Conservation (phyloP, 2,113 vertebrate species). For the Phaethornis superciliosus region DNA sequence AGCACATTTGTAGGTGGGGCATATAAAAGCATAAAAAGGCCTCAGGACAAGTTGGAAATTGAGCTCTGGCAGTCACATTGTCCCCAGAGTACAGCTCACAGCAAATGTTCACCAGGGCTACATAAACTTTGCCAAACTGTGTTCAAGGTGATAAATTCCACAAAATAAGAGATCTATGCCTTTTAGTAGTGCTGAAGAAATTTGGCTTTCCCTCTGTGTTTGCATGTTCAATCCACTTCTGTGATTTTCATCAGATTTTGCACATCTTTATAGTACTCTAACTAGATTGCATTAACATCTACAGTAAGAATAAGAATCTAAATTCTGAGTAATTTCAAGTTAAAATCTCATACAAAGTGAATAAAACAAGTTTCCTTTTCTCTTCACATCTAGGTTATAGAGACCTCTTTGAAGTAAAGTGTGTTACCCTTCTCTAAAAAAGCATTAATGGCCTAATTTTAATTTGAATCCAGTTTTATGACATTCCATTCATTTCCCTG, state of each 20-base stretch:
- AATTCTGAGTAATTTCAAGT: neutral
- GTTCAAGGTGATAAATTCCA: neutral
- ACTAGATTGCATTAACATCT: neutral
- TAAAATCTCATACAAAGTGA: neutral
- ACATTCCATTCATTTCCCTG: constrained; percentile 37
- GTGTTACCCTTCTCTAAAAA: neutral
- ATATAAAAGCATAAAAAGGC: neutral
- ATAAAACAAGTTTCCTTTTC: neutral
- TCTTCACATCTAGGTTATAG: neutral
- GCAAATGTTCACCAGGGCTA: neutral
- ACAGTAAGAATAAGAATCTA: neutral
- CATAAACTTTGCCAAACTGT: neutral
- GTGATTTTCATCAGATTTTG: neutral
- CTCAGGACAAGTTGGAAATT: constrained; percentile 33
- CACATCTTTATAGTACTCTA: neutral
- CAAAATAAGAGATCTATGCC: neutral
- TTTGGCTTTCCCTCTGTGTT: neutral
- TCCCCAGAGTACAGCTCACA: constrained; percentile 11
- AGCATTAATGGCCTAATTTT: neutral
- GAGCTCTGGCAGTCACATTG: constrained; percentile 42
- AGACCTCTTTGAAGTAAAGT: neutral
- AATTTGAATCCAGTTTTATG: constrained; percentile 37
- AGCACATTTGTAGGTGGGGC: constrained; percentile 51
- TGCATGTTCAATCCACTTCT: neutral
- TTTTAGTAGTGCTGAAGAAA: neutral